A percentile compares a stretch with the other conserved stretches of the same genome.
Evolutionary conservation across 2,888 invertebrate species (phyloP).

Genomic region (Caenorhabditis macrosperma): DNA sequence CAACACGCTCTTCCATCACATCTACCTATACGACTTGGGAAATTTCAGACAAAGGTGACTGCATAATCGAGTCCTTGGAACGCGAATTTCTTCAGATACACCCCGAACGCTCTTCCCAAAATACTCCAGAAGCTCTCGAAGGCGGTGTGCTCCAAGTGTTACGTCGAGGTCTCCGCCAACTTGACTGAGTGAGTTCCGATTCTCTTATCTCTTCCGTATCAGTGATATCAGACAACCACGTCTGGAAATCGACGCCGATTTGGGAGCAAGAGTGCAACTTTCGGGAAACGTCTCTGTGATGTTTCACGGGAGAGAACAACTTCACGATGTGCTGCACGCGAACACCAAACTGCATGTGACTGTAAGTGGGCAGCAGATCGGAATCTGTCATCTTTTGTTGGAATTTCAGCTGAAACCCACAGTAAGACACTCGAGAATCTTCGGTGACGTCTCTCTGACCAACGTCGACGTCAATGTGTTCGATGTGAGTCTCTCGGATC

Average conservation of each 20-base stretch:
- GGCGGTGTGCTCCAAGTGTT: constrained; percentile 76
- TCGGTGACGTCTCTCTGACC: constrained; percentile 77
- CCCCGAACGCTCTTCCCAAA: constrained; percentile 67
- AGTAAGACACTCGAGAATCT: constrained; percentile 75
- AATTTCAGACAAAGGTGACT: constrained; percentile 63
- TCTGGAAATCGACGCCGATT: constrained; percentile 73
- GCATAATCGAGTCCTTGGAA: too few species aligned
- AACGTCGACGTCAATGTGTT: constrained; percentile 79
- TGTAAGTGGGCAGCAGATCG: constrained; percentile 47
- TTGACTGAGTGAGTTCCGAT: constrained; percentile 70
- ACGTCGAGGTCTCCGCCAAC: constrained; percentile 72
- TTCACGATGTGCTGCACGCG: constrained; percentile 74
- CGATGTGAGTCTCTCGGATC: constrained; percentile 61
- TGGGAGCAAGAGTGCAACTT: constrained; percentile 72
- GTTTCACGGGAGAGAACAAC: constrained; percentile 69
- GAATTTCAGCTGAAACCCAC: constrained; percentile 75
- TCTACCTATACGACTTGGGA: constrained; percentile 74
- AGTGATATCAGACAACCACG: constrained; percentile 71
- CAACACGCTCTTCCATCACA: constrained; percentile 77
- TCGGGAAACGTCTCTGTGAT: constrained; percentile 66
- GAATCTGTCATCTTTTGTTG: not conserved
- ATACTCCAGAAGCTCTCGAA: constrained; percentile 72
- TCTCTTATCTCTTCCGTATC: not conserved
- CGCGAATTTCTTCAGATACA: too few species aligned
- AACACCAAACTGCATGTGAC: constrained; percentile 74